Conservation (phyloP, 2,888 invertebrate species). For the Leptinotarsa peninsularis region DNA sequence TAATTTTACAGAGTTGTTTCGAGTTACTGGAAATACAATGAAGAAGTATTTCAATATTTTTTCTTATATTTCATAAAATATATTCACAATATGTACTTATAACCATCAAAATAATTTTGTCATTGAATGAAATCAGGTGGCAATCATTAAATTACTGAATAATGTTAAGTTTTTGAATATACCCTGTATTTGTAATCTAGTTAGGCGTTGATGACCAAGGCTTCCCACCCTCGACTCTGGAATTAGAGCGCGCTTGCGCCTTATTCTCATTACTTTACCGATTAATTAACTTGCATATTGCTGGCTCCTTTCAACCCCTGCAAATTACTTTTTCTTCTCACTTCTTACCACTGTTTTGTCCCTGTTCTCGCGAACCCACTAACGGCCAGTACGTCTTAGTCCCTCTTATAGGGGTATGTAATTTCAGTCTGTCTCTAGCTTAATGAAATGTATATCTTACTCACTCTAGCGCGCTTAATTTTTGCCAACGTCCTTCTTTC, state of each 20-base stretch:
- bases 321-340: conserved; percentile 61
- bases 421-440: conserved; percentile 68
- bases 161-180: background rate
- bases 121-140: no score
- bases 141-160: no score
- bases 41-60: no score
- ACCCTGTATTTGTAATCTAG: conserved; percentile 66
- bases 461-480: conserved; percentile 59
- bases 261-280: conserved; percentile 68
- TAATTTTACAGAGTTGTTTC: no score
- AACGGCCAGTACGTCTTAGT: conserved; percentile 58
- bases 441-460: conserved; percentile 66
- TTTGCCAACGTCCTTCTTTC: conserved; percentile 53
- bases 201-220: conserved; percentile 68
- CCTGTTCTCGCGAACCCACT: conserved; percentile 53
- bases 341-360: conserved; percentile 53
- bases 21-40: no score
- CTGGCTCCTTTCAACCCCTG: conserved; percentile 65
- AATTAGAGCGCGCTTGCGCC: conserved; percentile 62
- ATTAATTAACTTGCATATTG: conserved; percentile 69
- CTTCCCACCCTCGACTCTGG: conserved; percentile 55
- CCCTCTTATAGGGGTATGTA: conserved; percentile 66
- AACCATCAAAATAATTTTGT: no score
- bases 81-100: no score
- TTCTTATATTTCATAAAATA: no score